phyloP scores from a whole-genome alignment of 1,140 invertebrate genomes.

The Leptinotarsa undecemlineata region DNA sequence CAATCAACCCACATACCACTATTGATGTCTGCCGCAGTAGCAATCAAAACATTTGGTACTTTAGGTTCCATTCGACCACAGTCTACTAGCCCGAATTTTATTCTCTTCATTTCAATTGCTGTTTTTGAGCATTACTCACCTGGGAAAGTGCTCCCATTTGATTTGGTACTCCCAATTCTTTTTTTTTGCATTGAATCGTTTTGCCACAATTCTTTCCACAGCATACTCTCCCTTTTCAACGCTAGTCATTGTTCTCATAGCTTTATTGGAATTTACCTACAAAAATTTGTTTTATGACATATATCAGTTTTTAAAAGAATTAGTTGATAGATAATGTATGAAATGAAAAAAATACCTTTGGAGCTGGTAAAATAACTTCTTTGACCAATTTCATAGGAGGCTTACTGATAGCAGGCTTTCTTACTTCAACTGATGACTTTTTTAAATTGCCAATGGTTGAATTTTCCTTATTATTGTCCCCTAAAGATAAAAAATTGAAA shows the following conservation, averaged over 20 bases:
- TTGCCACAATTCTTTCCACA: conserved; percentile 79
- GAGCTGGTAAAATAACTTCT: neutral
- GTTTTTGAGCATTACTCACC: conserved; percentile 59
- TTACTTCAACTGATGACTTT: conserved; percentile 7
- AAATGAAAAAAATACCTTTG: neutral
- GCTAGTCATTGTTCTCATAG: conserved; percentile 56
- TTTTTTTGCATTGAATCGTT: conserved; percentile 76
- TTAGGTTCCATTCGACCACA: no score
- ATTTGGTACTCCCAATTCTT: conserved; percentile 78
- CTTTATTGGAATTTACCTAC: conserved; percentile 44
- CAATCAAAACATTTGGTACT: no score
- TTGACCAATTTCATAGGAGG: conserved; percentile 10
- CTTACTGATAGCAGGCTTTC: conserved; percentile 12
- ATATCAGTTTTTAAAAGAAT: no score
- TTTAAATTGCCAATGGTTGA: conserved; percentile 17
- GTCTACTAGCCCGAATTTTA: no score
- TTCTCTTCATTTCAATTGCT: no score
- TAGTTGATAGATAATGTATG: no score
- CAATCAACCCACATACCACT: no score
- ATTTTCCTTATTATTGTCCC: conserved; percentile 40
- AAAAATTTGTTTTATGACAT: no score
- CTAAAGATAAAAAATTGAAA: conserved; percentile 30
- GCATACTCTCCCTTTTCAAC: conserved; percentile 64
- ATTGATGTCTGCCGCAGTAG: no score
- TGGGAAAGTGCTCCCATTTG: conserved; percentile 79